Evolutionary conservation across 2,888 invertebrate species (phyloP).

Genomic region (Chirona hameri): DNA sequence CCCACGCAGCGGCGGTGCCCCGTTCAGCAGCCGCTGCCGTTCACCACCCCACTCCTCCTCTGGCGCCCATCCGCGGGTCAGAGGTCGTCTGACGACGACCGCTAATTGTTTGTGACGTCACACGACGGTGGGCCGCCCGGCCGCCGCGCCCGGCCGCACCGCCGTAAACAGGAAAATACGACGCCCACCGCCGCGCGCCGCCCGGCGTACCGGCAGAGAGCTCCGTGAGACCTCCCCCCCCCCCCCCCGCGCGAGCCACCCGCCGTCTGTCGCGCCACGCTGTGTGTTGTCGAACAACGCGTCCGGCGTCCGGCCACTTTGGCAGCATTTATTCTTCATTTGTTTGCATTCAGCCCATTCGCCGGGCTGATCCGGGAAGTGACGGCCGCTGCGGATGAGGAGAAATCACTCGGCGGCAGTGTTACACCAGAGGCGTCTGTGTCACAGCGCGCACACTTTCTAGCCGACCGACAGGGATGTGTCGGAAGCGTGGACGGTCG

Average conservation of each 20-base stretch:
- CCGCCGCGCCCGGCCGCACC: neutral
- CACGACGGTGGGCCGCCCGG: neutral
- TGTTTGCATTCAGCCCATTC: slow-evolving; percentile 5
- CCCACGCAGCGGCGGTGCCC: neutral
- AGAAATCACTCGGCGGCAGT: neutral
- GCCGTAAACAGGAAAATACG: neutral
- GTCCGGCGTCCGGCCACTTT: neutral
- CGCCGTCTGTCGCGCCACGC: neutral
- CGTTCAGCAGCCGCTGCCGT: neutral
- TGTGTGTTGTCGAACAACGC: neutral
- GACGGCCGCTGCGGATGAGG: neutral
- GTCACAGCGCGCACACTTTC: neutral
- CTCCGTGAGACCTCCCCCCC: neutral
- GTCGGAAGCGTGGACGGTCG: neutral
- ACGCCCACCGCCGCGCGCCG: neutral
- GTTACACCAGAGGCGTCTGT: neutral
- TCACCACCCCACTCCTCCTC: neutral
- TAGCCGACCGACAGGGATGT: neutral
- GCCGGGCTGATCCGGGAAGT: neutral
- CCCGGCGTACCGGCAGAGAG: neutral
- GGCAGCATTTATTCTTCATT: neutral
- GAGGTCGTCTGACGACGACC: neutral
- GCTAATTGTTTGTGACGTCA: slow-evolving; percentile 12
- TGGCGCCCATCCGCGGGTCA: neutral
- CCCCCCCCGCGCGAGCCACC: neutral